Evolutionary conservation across 2,888 invertebrate species (phyloP), one percentile per base, ranked within the genome.

Genomic region (Euplexia lucipara): DNA sequence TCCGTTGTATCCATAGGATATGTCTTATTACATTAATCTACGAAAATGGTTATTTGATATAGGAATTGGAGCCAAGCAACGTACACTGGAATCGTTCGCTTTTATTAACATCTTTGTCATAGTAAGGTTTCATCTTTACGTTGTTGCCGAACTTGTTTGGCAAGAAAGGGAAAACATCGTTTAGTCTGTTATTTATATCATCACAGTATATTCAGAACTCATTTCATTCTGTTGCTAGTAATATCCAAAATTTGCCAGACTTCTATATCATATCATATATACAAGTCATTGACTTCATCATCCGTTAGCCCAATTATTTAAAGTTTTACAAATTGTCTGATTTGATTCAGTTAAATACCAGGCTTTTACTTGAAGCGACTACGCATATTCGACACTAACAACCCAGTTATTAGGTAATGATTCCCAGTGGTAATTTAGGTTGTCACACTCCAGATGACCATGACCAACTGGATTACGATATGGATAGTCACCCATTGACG

Each of bases 1-100:
- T 82, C 80, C 79, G 77, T 78, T 79, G 72, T 81, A 81, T 80
- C 80, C 83, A 81, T 74, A 78, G 69, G 70, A 70, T 63, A 70
- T 60, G 60, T 78, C 74, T 76, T 76, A 76, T 76, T 76, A 78
- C 71, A 81, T 83, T 71, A 77, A 83, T 83, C 75, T 83, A 57
- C 61, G 69, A 60, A 75, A 78, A 73, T 74, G 53, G 82, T 64
- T 77, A 82, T 84, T 82, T 78, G 82, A 83, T 83, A 79, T 63
- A 57, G 59, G 58, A 68, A 70, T 66, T 58, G 61, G 56, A 76
- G 39, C 54, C 52, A n/a, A n/a, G n/a, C n/a, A 53, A 39, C 57
- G 32, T 57, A 70, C 42, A 54, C 42, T 54, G 53, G 44, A 42
- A 70, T 39, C 59, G 59, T 76, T 70, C 39, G 63, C 53, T 73